These are phyloP conservation scores for Hyposoter dolosus DNA, from an alignment of 2,888 invertebrate genomes.

Conservation along the genomic window DNA sequence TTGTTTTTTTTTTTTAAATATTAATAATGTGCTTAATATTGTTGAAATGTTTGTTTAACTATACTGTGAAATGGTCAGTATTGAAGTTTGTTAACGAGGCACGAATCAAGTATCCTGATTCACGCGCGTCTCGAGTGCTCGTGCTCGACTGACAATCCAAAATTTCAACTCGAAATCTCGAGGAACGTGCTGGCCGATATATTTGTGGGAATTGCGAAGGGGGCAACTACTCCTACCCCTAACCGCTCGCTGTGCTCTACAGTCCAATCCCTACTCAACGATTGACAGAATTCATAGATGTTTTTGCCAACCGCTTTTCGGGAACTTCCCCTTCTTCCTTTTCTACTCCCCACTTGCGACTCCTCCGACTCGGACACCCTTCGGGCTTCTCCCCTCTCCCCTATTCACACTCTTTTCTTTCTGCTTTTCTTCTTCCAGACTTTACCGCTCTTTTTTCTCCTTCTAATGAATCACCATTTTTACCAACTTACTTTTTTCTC, in stretches of 20 bases:
- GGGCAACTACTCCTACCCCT: constrained; percentile 76
- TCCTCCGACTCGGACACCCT: constrained; percentile 12
- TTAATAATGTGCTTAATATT: not conserved
- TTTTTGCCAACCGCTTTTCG: constrained; percentile 57
- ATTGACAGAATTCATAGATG: constrained; percentile 66
- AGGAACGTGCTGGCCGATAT: constrained; percentile 69
- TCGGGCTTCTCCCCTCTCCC: constrained; percentile 34
- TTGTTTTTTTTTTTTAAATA: not conserved
- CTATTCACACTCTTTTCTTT: constrained; percentile 23
- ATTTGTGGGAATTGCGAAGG: constrained; percentile 72
- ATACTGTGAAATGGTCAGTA: not conserved
- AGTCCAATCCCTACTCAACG: constrained; percentile 65
- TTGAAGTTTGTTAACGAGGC: not conserved
- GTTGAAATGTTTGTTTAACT: not conserved
- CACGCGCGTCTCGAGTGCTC: constrained; percentile 65
- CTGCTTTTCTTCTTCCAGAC: constrained; percentile 10
- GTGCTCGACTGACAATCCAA: constrained; percentile 72
- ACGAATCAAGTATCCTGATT: constrained; percentile 23
- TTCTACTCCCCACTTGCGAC: constrained; percentile 45
- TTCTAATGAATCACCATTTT: constrained; percentile 23
- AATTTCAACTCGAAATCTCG: constrained; percentile 66
- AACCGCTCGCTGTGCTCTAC: constrained; percentile 13
- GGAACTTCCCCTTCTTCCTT: constrained; percentile 26
- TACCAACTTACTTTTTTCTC: not conserved
- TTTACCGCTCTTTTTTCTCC: constrained; percentile 10